These are phyloP conservation scores for Seriola aureovittata DNA, from an alignment of 2,113 vertebrate genomes.

Conservation along the genomic window DNA sequence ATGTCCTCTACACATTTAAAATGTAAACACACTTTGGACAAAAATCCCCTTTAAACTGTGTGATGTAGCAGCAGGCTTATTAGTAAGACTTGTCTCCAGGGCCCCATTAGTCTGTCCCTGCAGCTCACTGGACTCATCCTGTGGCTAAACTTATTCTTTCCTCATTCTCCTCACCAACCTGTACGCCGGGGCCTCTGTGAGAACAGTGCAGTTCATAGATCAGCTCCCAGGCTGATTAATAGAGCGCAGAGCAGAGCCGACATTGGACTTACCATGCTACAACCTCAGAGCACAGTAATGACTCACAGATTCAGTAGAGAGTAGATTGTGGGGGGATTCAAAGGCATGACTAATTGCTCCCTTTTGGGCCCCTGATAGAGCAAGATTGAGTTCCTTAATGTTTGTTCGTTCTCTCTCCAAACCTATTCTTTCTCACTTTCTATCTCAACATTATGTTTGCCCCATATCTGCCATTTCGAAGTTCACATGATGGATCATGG, in stretches of 20 bases:
- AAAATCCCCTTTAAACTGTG: constrained; percentile 2
- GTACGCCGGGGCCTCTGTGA: neutral
- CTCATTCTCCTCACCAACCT: constrained; percentile 23
- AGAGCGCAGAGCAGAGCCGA: constrained; percentile 48
- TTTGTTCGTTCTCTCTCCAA: constrained; percentile 44
- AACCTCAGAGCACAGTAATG: constrained; percentile 59
- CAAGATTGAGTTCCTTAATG: constrained; percentile 32
- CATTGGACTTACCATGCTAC: constrained; percentile 28
- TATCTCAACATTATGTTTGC: constrained; percentile 22
- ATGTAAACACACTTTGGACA: neutral
- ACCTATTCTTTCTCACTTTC: constrained; percentile 6
- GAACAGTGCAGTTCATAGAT: constrained; percentile 43
- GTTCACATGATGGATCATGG: constrained; percentile 19
- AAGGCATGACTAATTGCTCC: constrained; percentile 62
- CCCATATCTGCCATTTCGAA: constrained; percentile 23
- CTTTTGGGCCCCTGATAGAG: constrained; percentile 37
- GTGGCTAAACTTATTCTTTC: constrained; percentile 22
- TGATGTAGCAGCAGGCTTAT: constrained; percentile 16
- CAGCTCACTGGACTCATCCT: constrained; percentile 38
- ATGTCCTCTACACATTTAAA: constrained; percentile 13
- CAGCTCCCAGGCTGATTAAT: constrained; percentile 74
- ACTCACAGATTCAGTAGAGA: constrained; percentile 26
- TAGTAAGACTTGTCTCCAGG: constrained; percentile 17
- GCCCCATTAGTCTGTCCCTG: constrained; percentile 11
- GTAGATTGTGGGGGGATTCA: constrained; percentile 29